Conservation (phyloP, 2,113 vertebrate species). For the Malurus cyaneus region DNA sequence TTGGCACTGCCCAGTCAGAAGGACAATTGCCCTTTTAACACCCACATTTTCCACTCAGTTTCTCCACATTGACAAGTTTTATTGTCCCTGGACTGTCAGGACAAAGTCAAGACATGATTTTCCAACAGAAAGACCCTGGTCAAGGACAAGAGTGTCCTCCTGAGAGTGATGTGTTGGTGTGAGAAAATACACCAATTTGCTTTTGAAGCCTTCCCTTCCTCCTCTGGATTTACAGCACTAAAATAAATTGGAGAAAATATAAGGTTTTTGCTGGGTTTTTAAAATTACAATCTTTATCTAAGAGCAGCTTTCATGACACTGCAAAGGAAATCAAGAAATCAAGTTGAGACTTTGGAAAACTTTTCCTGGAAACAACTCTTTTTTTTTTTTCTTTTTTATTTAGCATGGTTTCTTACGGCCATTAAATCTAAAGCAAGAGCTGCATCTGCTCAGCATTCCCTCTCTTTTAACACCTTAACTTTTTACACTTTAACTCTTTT, state of each 20-base stretch:
- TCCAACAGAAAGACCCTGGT: neutral
- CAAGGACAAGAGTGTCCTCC: neutral
- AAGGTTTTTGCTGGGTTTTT: neutral
- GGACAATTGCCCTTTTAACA: neutral
- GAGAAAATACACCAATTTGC: neutral
- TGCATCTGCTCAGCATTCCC: neutral
- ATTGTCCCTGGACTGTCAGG: neutral
- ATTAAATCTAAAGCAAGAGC: neutral
- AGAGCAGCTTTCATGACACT: neutral
- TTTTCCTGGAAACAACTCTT: neutral
- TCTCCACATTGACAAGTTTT: neutral
- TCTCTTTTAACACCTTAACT: neutral
- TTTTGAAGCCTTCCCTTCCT: neutral
- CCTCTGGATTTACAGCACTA: neutral
- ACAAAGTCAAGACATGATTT: neutral
- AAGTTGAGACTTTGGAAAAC: neutral
- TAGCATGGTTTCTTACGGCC: neutral
- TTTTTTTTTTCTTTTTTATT: neutral
- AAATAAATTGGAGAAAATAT: neutral
- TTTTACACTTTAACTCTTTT: neutral
- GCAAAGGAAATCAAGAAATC: slow-evolving; percentile 6
- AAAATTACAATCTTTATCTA: neutral
- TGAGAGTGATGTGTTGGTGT: neutral
- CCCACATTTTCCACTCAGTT: neutral
- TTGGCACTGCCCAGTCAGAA: neutral